These are phyloP conservation scores for Porphyrio hochstetteri DNA, from an alignment of 2,113 vertebrate genomes.

Conservation along the genomic window DNA sequence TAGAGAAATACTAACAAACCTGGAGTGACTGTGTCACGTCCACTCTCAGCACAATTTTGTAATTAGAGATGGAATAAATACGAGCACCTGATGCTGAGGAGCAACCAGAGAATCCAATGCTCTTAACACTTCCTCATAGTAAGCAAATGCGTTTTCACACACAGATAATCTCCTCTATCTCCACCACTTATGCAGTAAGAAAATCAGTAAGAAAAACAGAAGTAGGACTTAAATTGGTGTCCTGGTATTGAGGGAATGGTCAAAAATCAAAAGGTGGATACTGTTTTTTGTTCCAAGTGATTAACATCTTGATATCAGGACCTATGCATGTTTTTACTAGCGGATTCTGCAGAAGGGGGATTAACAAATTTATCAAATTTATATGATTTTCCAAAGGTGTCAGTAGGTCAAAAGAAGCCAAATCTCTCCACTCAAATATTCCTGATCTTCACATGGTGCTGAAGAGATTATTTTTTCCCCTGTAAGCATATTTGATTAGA, in stretches of 20 bases:
- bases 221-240: not conserved
- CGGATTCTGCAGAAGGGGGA: not conserved
- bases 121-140: not conserved
- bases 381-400: not conserved
- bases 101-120: not conserved
- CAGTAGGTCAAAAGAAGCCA: not conserved
- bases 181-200: not conserved
- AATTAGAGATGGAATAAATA: not conserved
- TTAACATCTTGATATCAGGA: not conserved
- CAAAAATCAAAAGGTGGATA: not conserved
- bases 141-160: not conserved
- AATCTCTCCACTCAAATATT: not conserved
- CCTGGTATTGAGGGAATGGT: not conserved
- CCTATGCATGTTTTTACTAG: not conserved
- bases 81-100: not conserved
- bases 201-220: not conserved
- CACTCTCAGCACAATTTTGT: not conserved
- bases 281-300: not conserved
- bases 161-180: not conserved
- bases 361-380: not conserved
- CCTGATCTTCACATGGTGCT: not conserved
- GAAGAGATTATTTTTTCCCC: not conserved
- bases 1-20: not conserved
- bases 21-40: not conserved
- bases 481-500: not conserved